Conservation (phyloP, 1,140 invertebrate genomes). For the Hycleus cichorii region DNA sequence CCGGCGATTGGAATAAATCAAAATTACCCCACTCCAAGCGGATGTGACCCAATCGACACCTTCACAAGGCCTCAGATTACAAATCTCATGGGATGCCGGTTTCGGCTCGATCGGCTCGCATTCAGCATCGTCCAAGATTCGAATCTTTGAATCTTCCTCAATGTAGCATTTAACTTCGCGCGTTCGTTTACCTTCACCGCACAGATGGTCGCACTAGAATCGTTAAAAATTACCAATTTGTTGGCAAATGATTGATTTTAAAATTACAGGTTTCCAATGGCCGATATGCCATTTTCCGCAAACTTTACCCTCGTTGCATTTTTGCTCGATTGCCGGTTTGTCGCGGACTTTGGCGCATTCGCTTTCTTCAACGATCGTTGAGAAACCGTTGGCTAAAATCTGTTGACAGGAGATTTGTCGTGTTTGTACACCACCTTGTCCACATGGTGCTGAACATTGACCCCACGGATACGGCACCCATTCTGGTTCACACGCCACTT, state of each 20-base stretch:
- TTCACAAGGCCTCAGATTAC: constrained; percentile 75
- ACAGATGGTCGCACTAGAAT: constrained; percentile 76
- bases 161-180: constrained; percentile 67
- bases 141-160: constrained; percentile 59
- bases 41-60: constrained; percentile 87
- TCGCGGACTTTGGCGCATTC: constrained; percentile 62
- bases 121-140: constrained; percentile 60
- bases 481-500: constrained; percentile 70
- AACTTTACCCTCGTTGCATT: constrained; percentile 66
- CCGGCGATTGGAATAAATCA: constrained; percentile 1
- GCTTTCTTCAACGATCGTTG: constrained; percentile 62
- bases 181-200: constrained; percentile 73
- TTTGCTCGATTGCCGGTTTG: constrained; percentile 60
- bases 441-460: constrained; percentile 74
- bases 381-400: constrained; percentile 54
- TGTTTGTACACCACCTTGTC: constrained; percentile 61
- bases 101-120: constrained; percentile 57
- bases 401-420: constrained; percentile 72
- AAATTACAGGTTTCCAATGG: constrained; percentile 75
- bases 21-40: constrained; percentile 80
- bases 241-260: no score
- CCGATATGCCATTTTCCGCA: constrained; percentile 80
- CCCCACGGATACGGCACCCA: constrained; percentile 80
- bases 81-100: constrained; percentile 61
- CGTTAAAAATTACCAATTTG: constrained; percentile 7